phyloP scores from a whole-genome alignment of 1,140 invertebrate genomes.

The Bombus sibiricus region DNA sequence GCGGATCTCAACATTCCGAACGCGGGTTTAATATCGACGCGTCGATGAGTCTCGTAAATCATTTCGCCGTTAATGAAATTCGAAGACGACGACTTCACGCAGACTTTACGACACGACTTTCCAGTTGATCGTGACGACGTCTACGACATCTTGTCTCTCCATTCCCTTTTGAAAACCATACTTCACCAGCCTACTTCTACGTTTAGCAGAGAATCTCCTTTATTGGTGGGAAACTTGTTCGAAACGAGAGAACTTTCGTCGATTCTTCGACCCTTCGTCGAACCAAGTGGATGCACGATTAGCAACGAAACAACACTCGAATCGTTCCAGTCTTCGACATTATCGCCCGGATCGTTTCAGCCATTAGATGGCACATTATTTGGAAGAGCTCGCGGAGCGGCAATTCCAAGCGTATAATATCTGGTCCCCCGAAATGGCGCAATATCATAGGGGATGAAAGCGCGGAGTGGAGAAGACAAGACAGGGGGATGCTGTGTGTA shows the following conservation, averaged over 20 bases:
- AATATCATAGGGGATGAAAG: constrained; percentile 37
- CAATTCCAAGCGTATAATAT: constrained; percentile 43
- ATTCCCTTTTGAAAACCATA: not conserved
- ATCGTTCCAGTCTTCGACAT: not conserved
- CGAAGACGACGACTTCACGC: not conserved
- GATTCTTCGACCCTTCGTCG: not conserved
- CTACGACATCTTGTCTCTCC: not conserved
- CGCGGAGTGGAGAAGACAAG: not conserved
- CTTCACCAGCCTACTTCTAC: not conserved
- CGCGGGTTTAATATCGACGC: constrained; percentile 46
- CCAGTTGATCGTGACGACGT: not conserved
- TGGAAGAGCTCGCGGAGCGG: not conserved
- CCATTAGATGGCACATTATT: constrained; percentile 43
- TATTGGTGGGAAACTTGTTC: not conserved
- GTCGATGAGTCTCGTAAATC: constrained; percentile 50
- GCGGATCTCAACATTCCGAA: constrained; percentile 30
- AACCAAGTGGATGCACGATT: not conserved
- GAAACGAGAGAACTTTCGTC: constrained; percentile 22
- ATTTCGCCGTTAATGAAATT: constrained; percentile 44
- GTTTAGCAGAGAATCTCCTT: not conserved
- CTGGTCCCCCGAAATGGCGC: constrained; percentile 31
- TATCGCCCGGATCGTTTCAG: not conserved
- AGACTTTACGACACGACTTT: constrained; percentile 29
- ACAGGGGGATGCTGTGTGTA: constrained; percentile 4
- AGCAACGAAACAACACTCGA: not conserved